Percentiles rank a stretch among this genome's conserved stretches.
These are phyloP conservation scores for Dryomyza anilis DNA, from an alignment of 2,888 invertebrate genomes.

Conservation along the genomic window DNA sequence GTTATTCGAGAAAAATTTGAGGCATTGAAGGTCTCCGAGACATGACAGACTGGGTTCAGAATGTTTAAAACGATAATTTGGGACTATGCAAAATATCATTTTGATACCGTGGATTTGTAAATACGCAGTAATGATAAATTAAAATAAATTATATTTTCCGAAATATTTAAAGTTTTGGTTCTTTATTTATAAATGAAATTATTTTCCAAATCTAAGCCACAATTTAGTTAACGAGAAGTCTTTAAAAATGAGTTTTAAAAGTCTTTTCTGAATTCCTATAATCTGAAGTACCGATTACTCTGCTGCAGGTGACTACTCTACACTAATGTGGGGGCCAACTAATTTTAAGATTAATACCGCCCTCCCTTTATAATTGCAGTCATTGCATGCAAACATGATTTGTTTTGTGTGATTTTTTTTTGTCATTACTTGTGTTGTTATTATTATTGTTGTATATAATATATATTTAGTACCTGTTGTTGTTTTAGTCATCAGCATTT, in stretches of 20 bases:
- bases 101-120: no score
- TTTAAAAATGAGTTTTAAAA: no score
- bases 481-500: constrained; percentile 17
- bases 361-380: constrained; percentile 50
- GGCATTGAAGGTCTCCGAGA: no score
- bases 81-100: no score
- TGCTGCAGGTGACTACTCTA: neutral
- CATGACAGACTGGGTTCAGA: no score
- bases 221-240: no score
- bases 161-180: no score
- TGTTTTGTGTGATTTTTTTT: constrained; percentile 36
- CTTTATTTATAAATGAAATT: no score
- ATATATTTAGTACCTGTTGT: constrained; percentile 17
- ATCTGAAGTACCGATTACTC: constrained; percentile 6
- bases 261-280: neutral
- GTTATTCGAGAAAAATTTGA: no score
- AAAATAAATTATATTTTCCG: no score
- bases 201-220: neutral
- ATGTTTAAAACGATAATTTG: no score
- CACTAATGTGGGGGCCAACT: neutral
- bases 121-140: no score
- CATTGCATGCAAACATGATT: constrained; percentile 44
- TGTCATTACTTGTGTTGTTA: constrained; percentile 16
- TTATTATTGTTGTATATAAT: neutral
- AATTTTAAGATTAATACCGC: constrained; percentile 29